phyloP scores from a whole-genome alignment of 2,888 invertebrate genomes.

The Epicampocera succincta region DNA sequence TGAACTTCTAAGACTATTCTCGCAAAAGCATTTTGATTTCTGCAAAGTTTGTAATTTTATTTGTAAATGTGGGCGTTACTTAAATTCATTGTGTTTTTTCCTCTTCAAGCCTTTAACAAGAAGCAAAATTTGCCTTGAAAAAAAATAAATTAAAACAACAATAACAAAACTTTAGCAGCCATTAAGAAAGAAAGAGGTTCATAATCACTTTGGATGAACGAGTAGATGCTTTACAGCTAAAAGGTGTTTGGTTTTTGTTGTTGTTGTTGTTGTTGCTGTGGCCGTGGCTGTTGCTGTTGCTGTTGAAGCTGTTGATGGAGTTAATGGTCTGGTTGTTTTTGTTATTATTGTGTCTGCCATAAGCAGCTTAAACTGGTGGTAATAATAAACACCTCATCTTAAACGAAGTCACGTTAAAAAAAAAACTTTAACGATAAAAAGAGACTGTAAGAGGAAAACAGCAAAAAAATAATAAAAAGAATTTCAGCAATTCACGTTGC shows the following conservation, averaged over 20 bases:
- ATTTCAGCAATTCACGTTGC: conserved; percentile 46
- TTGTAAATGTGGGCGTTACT: conserved; percentile 68
- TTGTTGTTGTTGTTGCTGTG: conserved; percentile 7
- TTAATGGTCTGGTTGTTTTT: conserved; percentile 49
- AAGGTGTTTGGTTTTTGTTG: conserved; percentile 11
- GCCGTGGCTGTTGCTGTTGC: conserved; percentile 16
- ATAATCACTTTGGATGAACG: conserved; percentile 51
- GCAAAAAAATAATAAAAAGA: no score
- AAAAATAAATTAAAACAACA: conserved; percentile 15
- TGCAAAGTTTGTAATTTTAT: conserved; percentile 50
- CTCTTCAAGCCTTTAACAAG: conserved; percentile 20
- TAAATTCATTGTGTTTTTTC: conserved; percentile 47
- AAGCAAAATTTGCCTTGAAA: conserved; percentile 37
- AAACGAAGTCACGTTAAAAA: conserved; percentile 61
- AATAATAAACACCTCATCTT: conserved; percentile 69
- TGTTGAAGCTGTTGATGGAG: conserved; percentile 27
- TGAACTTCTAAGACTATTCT: conserved; percentile 3
- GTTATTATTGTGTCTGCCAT: conserved; percentile 54
- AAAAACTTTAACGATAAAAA: conserved; percentile 18
- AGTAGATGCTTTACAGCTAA: conserved; percentile 49
- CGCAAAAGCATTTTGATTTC: conserved; percentile 11
- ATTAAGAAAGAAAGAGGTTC: conserved; percentile 63
- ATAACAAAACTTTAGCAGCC: conserved; percentile 58
- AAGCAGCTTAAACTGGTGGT: conserved; percentile 65
- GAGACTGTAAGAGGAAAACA: conserved; percentile 4